These are phyloP conservation scores for Hemiprocne comata DNA, from an alignment of 2,113 vertebrate genomes.

Conservation along the genomic window DNA sequence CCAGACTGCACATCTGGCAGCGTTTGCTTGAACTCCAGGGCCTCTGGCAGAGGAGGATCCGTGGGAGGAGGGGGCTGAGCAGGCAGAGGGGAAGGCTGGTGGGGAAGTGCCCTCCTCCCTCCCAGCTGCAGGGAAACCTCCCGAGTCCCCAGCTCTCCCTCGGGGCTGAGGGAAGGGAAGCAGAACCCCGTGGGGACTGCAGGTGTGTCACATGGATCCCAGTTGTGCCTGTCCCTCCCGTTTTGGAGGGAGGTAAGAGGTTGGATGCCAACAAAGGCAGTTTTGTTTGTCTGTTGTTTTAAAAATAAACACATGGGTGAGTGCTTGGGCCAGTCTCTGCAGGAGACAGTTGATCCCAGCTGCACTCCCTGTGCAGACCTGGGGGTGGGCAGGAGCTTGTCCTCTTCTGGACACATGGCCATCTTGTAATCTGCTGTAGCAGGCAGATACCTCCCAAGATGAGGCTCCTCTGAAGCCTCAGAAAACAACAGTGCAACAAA, in stretches of 20 bases:
- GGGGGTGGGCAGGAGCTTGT: background rate
- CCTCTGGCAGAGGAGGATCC: background rate
- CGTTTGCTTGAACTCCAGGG: background rate
- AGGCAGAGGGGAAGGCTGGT: background rate
- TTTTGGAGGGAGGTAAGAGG: background rate
- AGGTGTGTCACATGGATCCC: background rate
- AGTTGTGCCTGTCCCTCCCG: background rate
- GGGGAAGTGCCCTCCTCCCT: background rate
- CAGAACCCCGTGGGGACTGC: accelerated
- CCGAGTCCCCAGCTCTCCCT: accelerated
- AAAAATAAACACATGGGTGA: background rate
- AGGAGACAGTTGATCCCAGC: accelerated
- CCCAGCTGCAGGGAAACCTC: background rate
- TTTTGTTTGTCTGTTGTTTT: background rate
- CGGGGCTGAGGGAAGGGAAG: background rate
- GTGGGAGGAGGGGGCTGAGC: background rate
- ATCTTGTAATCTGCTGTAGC: background rate
- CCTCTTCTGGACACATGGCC: background rate
- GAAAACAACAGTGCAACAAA: background rate
- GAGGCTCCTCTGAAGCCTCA: background rate
- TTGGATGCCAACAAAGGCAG: background rate
- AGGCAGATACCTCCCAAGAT: background rate
- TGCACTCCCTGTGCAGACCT: background rate
- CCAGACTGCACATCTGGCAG: background rate
- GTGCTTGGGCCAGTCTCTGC: background rate